Evolutionary conservation across 1,140 invertebrate genomes (phyloP).

Genomic region (Drosophila lacteicornis): DNA sequence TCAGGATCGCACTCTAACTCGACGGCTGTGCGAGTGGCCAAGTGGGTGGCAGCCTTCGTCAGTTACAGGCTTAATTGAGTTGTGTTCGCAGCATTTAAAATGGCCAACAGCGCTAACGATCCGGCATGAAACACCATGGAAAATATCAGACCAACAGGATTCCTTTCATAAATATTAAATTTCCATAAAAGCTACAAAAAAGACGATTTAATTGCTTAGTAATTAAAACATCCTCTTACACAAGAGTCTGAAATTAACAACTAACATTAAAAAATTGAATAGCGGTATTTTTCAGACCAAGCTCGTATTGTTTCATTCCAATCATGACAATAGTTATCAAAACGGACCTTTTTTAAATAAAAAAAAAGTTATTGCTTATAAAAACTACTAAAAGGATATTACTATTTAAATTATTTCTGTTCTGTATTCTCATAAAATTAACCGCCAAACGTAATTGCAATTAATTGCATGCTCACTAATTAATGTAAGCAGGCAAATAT

Average conservation of each 20-base stretch:
- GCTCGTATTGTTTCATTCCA: background rate
- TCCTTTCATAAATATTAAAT: background rate
- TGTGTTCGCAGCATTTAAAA: constrained; percentile 79
- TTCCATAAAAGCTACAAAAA: background rate
- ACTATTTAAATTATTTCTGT: background rate
- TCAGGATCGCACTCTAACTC: constrained; percentile 33
- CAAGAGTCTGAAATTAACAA: background rate
- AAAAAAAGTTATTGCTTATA: no score
- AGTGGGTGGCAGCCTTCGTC: constrained; percentile 23
- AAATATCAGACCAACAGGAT: background rate
- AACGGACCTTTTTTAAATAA: no score
- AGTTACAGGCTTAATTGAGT: constrained; percentile 74
- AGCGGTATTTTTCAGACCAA: no score
- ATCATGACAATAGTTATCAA: background rate
- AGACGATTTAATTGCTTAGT: background rate
- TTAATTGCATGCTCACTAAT: background rate
- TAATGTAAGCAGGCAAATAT: background rate
- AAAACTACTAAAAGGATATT: no score
- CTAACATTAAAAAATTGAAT: background rate
- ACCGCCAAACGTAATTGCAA: background rate
- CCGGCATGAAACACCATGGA: constrained; percentile 23
- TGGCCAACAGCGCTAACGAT: constrained; percentile 71
- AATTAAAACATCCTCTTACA: background rate
- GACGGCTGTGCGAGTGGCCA: constrained; percentile 36
- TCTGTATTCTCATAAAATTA: background rate